Evolutionary conservation across 1,140 invertebrate genomes (phyloP).

Genomic region (Lordiphosa stackelbergi): DNA sequence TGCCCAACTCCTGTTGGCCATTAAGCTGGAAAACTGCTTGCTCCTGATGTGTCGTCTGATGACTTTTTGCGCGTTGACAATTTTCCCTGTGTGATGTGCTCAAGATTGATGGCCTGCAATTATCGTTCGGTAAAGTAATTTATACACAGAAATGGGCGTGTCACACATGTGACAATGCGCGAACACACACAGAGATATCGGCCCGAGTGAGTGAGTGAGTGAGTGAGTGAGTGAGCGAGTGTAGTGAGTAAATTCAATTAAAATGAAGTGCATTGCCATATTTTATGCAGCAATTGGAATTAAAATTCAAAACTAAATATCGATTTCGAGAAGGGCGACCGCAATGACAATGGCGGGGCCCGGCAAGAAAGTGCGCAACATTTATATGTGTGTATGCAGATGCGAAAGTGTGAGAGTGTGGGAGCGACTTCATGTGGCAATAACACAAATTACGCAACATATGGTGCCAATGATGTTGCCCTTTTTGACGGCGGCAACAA

Average conservation of each 20-base stretch:
- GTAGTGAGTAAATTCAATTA: conserved; percentile 58
- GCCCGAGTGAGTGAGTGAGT: conserved; percentile 10
- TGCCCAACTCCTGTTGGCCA: conserved; percentile 20
- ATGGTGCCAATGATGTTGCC: conserved; percentile 76
- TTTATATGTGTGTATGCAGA: conserved; percentile 12
- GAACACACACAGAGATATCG: conserved; percentile 15
- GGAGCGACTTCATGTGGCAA: conserved; percentile 63
- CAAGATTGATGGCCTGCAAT: conserved; percentile 73
- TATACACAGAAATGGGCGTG: conserved; percentile 60
- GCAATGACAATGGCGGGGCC: neutral
- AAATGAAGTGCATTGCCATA: conserved; percentile 66
- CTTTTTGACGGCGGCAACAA: conserved; percentile 58
- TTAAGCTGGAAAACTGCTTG: conserved; percentile 45
- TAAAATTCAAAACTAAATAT: conserved; percentile 73
- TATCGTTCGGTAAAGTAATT: conserved; percentile 71
- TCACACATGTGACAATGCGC: conserved; percentile 51
- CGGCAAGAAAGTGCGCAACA: conserved; percentile 32
- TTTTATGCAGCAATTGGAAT: conserved; percentile 66
- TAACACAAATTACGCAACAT: conserved; percentile 77
- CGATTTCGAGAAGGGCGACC: conserved; percentile 43
- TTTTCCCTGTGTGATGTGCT: conserved; percentile 65
- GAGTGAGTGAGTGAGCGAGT: conserved; percentile 19
- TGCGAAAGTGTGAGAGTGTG: conserved; percentile 14
- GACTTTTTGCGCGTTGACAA: conserved; percentile 72
- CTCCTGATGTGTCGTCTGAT: conserved; percentile 52